Conservation (phyloP, 2,888 invertebrate species). For the Leptopilina syphax region DNA sequence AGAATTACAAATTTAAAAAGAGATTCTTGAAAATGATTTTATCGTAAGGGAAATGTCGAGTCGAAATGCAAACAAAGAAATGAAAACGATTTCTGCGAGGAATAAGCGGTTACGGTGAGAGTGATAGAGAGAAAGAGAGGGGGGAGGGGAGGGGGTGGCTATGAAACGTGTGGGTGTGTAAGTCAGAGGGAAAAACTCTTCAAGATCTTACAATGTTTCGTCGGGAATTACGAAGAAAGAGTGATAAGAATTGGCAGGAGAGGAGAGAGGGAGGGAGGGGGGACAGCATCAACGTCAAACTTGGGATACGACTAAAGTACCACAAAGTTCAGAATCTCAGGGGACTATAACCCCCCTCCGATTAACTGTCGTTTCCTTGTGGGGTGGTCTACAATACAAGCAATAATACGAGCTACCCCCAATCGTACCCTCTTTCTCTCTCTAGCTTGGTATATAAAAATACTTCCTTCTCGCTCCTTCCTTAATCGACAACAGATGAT, state of each 20-base stretch:
- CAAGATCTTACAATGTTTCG: conserved; percentile 42
- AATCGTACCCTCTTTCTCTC: conserved; percentile 43
- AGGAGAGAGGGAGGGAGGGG: neutral
- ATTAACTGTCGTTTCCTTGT: conserved; percentile 55
- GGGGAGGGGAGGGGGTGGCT: too few species aligned
- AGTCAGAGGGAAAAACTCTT: neutral
- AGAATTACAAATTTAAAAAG: conserved; percentile 5
- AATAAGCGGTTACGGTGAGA: neutral
- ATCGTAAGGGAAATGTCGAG: neutral
- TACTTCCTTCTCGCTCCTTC: conserved; percentile 63
- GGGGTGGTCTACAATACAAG: conserved; percentile 74
- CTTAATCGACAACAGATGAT: conserved; percentile 76
- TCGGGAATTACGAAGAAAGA: conserved; percentile 24
- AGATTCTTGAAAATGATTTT: too few species aligned
- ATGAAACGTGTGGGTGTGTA: conserved; percentile 5
- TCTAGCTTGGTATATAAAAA: neutral
- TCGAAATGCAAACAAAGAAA: conserved; percentile 35
- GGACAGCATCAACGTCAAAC: conserved; percentile 34
- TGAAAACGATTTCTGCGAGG: conserved; percentile 33
- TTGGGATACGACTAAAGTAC: conserved; percentile 49
- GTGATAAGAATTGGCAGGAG: too few species aligned
- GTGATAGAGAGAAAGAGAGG: too few species aligned
- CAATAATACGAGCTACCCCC: conserved; percentile 72
- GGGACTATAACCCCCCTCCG: conserved; percentile 64
- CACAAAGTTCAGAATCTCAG: conserved; percentile 61